phyloP scores from a whole-genome alignment of 2,113 vertebrate species.

The Microcebus griseorufus region DNA sequence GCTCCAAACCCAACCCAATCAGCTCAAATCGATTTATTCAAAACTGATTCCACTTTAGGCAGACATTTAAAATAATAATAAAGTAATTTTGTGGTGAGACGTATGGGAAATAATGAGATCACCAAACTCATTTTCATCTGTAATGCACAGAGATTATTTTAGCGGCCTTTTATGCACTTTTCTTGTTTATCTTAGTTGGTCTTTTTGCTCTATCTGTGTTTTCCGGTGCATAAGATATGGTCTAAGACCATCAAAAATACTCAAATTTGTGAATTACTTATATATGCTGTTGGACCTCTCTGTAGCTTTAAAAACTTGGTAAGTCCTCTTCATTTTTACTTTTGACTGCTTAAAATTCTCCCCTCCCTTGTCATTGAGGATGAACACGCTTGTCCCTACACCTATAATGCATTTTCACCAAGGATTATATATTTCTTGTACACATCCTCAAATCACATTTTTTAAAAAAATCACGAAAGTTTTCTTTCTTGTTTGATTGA shows the following conservation, averaged over 20 bases:
- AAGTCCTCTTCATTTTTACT: not conserved
- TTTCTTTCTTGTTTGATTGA: not conserved
- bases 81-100: not conserved
- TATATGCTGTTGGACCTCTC: not conserved
- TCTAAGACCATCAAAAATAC: not conserved
- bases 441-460: not conserved
- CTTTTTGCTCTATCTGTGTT: not conserved
- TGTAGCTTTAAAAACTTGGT: not conserved
- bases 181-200: not conserved
- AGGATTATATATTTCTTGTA: not conserved
- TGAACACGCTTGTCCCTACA: not conserved
- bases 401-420: not conserved
- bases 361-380: not conserved
- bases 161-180: not conserved
- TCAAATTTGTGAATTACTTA: not conserved
- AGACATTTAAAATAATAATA: not conserved
- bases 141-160: not conserved
- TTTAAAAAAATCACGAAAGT: not conserved
- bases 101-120: not conserved
- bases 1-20: not conserved
- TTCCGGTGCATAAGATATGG: not conserved
- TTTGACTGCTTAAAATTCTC: not conserved
- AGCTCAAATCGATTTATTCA: not conserved
- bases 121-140: constrained; percentile 41
- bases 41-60: constrained; percentile 8